These are phyloP conservation scores for Meandrusa payeni DNA, from an alignment of 2,888 invertebrate genomes.

Conservation along the genomic window DNA sequence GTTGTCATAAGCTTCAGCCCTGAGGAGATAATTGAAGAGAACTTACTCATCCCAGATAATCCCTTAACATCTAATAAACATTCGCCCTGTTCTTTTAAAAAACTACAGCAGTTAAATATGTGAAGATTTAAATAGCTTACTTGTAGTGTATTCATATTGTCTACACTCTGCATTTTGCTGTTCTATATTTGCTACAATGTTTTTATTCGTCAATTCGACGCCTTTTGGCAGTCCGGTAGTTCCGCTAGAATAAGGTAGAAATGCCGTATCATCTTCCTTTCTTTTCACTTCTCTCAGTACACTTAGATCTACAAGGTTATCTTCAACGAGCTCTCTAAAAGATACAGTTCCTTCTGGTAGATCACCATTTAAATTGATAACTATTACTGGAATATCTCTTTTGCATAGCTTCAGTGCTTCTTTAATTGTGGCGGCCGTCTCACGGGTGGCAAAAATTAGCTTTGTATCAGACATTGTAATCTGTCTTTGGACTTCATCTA, in stretches of 20 bases:
- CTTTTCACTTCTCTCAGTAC: conserved; percentile 56
- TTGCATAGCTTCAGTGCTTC: conserved; percentile 67
- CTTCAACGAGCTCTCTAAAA: conserved; percentile 79
- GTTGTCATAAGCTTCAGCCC: too few relatives aligned
- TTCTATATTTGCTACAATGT: conserved; percentile 68
- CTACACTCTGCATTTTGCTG: conserved; percentile 44
- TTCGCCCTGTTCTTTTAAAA: too few relatives aligned
- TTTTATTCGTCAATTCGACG: conserved; percentile 82
- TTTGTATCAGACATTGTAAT: conserved; percentile 81
- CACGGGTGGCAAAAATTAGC: conserved; percentile 80
- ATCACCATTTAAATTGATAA: conserved; percentile 35
- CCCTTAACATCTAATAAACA: too few relatives aligned
- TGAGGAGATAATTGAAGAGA: too few relatives aligned
- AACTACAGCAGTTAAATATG: too few relatives aligned
- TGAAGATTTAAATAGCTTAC: conserved; percentile 46
- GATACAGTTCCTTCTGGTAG: conserved; percentile 77
- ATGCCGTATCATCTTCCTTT: conserved; percentile 76
- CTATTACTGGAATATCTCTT: conserved; percentile 72
- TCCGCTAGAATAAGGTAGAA: conserved; percentile 91
- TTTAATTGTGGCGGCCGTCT: conserved; percentile 63
- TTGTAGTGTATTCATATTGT: conserved; percentile 50
- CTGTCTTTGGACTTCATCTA: conserved; percentile 87
- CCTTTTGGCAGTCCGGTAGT: conserved; percentile 92
- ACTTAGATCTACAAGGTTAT: conserved; percentile 65
- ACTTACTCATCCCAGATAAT: too few relatives aligned